Percentiles rank a stretch among this genome's conserved stretches.
phyloP scores from a whole-genome alignment of 2,113 vertebrate species.

The Gnathonemus echidnorhynchus region DNA sequence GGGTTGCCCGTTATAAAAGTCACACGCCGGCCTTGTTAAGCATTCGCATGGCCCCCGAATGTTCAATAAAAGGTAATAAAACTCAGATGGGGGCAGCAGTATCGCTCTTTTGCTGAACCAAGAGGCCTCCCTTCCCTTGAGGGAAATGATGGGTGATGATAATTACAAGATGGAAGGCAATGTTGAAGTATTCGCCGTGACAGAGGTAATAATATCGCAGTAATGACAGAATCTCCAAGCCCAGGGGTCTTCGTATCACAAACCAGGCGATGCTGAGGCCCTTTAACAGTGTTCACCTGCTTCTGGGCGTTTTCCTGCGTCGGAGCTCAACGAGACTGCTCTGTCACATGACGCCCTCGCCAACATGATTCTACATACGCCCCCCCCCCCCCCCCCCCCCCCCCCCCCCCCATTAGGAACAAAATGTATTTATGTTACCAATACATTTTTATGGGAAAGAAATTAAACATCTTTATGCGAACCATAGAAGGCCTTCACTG shows the following conservation, averaged over 20 bases:
- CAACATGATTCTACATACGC: background rate
- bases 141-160: slow-evolving; percentile 1
- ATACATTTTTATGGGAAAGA: background rate
- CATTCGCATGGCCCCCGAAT: background rate
- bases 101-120: background rate
- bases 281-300: background rate
- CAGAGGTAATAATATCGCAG: background rate
- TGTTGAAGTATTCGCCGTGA: background rate
- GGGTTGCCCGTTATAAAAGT: background rate
- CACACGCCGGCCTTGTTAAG: background rate
- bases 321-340: background rate
- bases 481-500: background rate
- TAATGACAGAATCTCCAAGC: background rate
- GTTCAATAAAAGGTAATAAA: background rate
- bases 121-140: background rate
- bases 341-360: background rate
- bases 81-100: background rate
- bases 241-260: background rate
- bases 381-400: background rate
- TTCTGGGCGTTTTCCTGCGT: background rate
- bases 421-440: background rate
- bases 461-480: background rate
- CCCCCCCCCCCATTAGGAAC: background rate
- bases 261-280: background rate
- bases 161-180: background rate